Percentiles rank a stretch among this genome's conserved stretches.
These are phyloP conservation scores for Drosophila punjabiensis DNA, from an alignment of 1,140 invertebrate species.

Conservation along the genomic window DNA sequence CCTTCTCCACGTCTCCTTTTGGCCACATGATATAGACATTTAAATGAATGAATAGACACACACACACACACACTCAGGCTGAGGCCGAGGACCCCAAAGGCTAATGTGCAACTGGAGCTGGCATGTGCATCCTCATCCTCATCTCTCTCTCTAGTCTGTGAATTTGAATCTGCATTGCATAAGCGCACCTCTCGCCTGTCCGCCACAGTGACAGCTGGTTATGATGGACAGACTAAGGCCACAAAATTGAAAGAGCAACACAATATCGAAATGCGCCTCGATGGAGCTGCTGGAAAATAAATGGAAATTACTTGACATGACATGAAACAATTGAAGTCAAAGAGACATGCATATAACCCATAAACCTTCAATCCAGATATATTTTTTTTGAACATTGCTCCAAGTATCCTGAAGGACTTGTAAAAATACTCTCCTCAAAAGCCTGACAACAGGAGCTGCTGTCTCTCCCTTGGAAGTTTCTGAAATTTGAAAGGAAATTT, in stretches of 20 bases:
- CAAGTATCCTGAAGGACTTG: not conserved
- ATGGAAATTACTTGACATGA: too few species aligned
- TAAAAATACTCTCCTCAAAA: not conserved
- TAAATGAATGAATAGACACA: constrained; percentile 68
- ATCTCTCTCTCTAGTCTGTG: not conserved
- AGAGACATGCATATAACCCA: too few species aligned
- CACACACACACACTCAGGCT: constrained; percentile 4
- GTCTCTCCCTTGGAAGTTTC: not conserved
- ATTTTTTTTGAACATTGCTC: not conserved
- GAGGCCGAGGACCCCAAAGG: not conserved
- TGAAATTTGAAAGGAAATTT: constrained; percentile 5
- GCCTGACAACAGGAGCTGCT: not conserved
- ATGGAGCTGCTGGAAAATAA: not conserved
- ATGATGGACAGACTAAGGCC: constrained; percentile 25
- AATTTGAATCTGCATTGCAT: constrained; percentile 34
- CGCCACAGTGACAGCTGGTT: constrained; percentile 33
- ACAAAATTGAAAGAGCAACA: constrained; percentile 21
- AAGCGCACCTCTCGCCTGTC: constrained; percentile 25
- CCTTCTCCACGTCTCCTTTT: not conserved
- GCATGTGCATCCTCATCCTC: not conserved
- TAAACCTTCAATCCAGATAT: not conserved
- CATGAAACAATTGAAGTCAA: too few species aligned
- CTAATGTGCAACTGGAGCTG: constrained; percentile 33
- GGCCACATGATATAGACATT: constrained; percentile 71
- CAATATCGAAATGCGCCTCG: not conserved